Conservation (phyloP, 37 sponge, comb jelly and placozoan species). For the Cliona cf. orientalis region DNA sequence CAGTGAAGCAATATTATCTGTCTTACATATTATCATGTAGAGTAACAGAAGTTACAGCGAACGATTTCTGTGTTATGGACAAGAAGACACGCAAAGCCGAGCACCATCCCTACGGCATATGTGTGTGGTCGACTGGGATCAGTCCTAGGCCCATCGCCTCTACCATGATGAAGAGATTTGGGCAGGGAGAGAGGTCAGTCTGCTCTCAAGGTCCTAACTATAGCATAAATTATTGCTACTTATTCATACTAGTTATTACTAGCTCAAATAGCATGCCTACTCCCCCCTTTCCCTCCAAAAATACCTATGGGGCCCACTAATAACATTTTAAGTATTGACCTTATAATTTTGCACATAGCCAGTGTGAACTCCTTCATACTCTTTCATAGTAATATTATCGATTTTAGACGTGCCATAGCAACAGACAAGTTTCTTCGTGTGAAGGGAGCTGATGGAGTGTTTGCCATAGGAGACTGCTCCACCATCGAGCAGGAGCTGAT, state of each 20-base stretch:
- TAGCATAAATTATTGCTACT: neutral
- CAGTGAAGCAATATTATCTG: too few relatives aligned
- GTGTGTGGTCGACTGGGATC: slow-evolving; percentile 71
- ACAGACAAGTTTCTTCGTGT: slow-evolving; percentile 67
- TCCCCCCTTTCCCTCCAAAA: too few relatives aligned
- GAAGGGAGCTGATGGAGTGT: slow-evolving; percentile 72
- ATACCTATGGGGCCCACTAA: too few relatives aligned
- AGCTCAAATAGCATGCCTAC: too few relatives aligned
- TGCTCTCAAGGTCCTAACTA: neutral
- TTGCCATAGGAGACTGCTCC: slow-evolving; percentile 80
- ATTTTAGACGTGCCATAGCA: slow-evolving; percentile 42
- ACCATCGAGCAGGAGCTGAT: slow-evolving; percentile 64
- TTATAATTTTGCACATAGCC: neutral
- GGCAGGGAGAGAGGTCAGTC: slow-evolving; percentile 58
- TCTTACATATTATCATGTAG: too few relatives aligned
- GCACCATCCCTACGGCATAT: slow-evolving; percentile 52
- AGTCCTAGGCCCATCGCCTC: slow-evolving; percentile 39
- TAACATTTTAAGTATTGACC: too few relatives aligned
- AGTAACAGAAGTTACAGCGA: slow-evolving; percentile 39
- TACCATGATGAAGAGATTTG: slow-evolving; percentile 23
- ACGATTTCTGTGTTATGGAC: slow-evolving; percentile 35
- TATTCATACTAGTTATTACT: too few relatives aligned
- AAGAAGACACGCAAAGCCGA: slow-evolving; percentile 38
- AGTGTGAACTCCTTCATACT: neutral
- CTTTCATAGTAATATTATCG: neutral